Evolutionary conservation across 92 coral and sea anemone species (phyloP).

Genomic region (Siderastrea radians): DNA sequence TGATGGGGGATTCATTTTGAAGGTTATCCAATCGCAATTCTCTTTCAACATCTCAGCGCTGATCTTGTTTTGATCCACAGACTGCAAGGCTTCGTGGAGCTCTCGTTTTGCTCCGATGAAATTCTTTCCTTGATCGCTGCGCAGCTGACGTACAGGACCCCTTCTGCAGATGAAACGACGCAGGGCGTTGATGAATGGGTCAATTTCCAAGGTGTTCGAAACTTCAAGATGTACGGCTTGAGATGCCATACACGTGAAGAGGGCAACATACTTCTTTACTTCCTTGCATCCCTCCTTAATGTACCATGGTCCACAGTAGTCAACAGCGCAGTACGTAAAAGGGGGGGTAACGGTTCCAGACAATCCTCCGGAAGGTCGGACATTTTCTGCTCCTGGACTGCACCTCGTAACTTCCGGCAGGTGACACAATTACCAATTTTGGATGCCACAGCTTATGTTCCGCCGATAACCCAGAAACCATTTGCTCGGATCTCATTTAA

Average conservation of each 20-base stretch:
- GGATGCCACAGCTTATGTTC: conserved; percentile 2
- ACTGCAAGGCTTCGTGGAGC: conserved; percentile 37
- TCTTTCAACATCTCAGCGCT: conserved; percentile 36
- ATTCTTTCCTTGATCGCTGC: conserved; percentile 58
- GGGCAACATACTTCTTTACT: conserved; percentile 45
- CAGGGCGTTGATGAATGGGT: conserved; percentile 29
- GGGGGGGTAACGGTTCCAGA: not conserved
- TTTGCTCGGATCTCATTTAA: conserved; percentile 11
- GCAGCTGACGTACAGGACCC: conserved; percentile 42
- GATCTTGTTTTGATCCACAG: conserved; percentile 39
- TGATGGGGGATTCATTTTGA: conserved; percentile 33
- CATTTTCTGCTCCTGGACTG: conserved; percentile 27
- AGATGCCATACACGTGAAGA: conserved; percentile 53
- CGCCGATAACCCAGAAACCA: conserved; percentile 25
- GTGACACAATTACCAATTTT: not conserved
- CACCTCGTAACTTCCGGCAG: conserved; percentile 16
- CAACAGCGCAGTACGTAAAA: conserved; percentile 46
- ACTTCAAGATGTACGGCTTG: conserved; percentile 49
- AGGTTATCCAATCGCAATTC: conserved; percentile 46
- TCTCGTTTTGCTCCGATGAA: conserved; percentile 46
- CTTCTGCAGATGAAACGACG: conserved; percentile 42
- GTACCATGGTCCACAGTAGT: conserved; percentile 45
- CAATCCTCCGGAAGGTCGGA: conserved; percentile 13
- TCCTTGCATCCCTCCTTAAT: conserved; percentile 56
- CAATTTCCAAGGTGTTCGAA: conserved; percentile 30